Evolutionary conservation across 2,888 invertebrate genomes (phyloP).

Genomic region (Sycophila texana): DNA sequence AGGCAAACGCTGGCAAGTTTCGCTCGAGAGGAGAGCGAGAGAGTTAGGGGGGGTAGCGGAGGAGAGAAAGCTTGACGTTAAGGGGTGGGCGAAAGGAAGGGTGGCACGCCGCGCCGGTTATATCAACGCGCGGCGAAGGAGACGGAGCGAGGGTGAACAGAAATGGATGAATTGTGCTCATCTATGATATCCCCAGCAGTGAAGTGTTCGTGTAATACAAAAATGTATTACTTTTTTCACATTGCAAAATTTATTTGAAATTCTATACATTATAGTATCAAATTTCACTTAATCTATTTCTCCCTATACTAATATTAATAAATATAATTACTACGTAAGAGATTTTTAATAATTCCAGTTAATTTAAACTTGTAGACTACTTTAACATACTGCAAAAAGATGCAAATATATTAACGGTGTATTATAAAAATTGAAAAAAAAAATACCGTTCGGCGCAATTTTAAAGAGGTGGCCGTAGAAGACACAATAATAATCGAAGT

Average conservation of each 20-base stretch:
- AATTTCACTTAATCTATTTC: too few relatives aligned
- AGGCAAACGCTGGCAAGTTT: constrained; percentile 70
- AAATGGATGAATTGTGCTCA: constrained; percentile 24
- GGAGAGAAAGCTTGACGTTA: background rate
- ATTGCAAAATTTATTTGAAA: background rate
- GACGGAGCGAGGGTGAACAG: constrained; percentile 34
- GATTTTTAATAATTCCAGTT: too few relatives aligned
- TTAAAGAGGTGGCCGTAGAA: too few relatives aligned
- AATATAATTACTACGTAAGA: too few relatives aligned
- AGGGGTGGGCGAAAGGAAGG: constrained; percentile 70
- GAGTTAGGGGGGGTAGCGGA: constrained; percentile 60
- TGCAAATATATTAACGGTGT: too few relatives aligned
- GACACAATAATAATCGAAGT: too few relatives aligned
- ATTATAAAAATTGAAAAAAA: too few relatives aligned
- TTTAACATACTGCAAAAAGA: too few relatives aligned
- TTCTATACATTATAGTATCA: too few relatives aligned
- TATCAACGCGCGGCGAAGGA: constrained; percentile 54
- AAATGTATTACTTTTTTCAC: too few relatives aligned
- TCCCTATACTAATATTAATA: too few relatives aligned
- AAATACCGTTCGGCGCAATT: background rate
- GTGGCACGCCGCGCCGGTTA: constrained; percentile 64
- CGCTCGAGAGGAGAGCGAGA: constrained; percentile 66
- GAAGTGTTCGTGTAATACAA: background rate
- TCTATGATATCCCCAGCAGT: constrained; percentile 27
- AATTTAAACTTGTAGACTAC: too few relatives aligned